Percentiles rank a stretch among this genome's conserved stretches.
Evolutionary conservation across 2,797 vertebrate genomes (phyloP).

Genomic region (Chaunax sp.): DNA sequence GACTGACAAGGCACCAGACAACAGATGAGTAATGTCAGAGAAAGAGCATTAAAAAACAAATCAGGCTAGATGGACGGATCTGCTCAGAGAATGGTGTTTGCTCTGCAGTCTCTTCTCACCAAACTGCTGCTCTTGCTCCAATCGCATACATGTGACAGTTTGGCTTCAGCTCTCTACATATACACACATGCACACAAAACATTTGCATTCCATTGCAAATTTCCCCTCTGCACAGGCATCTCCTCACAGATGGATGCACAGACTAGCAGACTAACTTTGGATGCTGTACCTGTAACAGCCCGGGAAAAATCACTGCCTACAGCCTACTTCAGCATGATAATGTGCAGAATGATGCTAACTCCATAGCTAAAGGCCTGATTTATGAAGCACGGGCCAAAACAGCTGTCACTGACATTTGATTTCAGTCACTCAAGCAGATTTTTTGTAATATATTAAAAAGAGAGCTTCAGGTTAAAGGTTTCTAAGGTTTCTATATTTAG

Average conservation of each 20-base stretch:
- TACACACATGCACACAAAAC: slow-evolving; percentile 37
- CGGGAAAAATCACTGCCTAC: background rate
- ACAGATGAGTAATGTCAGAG: background rate
- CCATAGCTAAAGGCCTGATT: background rate
- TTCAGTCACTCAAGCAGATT: background rate
- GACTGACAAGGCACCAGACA: slow-evolving; percentile 15
- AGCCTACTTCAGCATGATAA: slow-evolving; percentile 4
- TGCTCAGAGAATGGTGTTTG: slow-evolving; percentile 62
- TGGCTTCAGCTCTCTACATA: slow-evolving; percentile 65
- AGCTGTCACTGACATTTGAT: background rate
- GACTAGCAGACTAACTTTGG: slow-evolving; percentile 4
- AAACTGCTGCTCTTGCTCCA: slow-evolving; percentile 71
- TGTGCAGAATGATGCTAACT: slow-evolving; percentile 27
- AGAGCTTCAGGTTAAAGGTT: background rate
- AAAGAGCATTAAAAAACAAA: slow-evolving; percentile 35
- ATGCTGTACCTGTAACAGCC: slow-evolving; percentile 24
- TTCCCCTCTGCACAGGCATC: slow-evolving; percentile 39
- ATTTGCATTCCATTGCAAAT: slow-evolving; percentile 39
- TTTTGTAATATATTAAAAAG: background rate
- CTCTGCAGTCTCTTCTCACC: slow-evolving; percentile 77
- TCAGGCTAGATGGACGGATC: slow-evolving; percentile 32
- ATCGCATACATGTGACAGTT: slow-evolving; percentile 70
- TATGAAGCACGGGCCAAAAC: background rate
- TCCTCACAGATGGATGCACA: slow-evolving; percentile 24
- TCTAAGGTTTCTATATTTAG: too few species aligned